phyloP scores from a whole-genome alignment of 2,113 vertebrate genomes.

The Centropus unirufus region DNA sequence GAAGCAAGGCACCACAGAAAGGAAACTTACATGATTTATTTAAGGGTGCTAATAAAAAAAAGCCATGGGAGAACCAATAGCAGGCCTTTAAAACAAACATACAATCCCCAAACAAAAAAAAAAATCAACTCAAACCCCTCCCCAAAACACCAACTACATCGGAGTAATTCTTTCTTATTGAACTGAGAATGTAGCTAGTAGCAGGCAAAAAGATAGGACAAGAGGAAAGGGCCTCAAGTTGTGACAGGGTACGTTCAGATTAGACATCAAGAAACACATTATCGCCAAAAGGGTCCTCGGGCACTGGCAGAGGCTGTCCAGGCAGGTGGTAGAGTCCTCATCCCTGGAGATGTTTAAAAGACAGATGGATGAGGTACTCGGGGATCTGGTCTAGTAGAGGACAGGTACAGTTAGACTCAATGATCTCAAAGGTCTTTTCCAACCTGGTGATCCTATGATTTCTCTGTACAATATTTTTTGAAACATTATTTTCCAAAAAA shows the following conservation, averaged over 20 bases:
- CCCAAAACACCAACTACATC: not conserved
- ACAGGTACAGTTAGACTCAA: no score
- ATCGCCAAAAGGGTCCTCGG: no score
- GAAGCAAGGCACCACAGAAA: not conserved
- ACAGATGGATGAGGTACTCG: no score
- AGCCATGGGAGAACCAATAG: not conserved
- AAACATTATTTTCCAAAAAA: not conserved
- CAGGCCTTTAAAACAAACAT: not conserved
- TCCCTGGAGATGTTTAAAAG: no score
- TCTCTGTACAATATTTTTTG: not conserved
- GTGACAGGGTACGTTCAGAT: no score
- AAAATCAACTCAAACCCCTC: not conserved
- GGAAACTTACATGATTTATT: not conserved
- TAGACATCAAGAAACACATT: no score
- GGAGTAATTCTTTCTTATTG: not conserved
- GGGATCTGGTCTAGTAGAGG: no score
- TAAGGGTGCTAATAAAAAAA: not conserved
- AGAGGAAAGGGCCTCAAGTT: no score
- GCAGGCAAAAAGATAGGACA: not conserved
- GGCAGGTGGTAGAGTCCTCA: no score
- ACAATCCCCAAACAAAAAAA: not conserved
- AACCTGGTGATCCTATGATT: not conserved
- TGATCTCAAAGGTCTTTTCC: no score
- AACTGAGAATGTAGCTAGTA: not conserved
- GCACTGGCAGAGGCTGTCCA: no score